These are phyloP conservation scores for Halcyon malimbica DNA, from an alignment of 2,113 vertebrate genomes.

Conservation along the genomic window DNA sequence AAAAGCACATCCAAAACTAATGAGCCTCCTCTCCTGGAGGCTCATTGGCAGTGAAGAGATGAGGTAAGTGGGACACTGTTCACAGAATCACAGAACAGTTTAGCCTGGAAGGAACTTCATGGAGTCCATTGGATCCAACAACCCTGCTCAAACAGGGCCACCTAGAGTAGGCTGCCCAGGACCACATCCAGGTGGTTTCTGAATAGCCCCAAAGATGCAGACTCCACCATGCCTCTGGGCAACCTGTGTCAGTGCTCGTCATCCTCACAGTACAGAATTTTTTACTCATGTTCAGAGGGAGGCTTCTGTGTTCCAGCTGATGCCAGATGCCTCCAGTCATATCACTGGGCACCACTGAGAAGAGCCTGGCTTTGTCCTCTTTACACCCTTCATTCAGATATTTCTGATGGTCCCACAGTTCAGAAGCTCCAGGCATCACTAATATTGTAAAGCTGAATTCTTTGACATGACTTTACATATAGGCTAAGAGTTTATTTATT, in stretches of 20 bases:
- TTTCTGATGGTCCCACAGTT: background rate
- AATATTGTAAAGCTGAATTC: background rate
- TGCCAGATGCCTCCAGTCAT: background rate
- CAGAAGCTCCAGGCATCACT: background rate
- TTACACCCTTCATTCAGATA: background rate
- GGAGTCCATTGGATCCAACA: fast-evolving
- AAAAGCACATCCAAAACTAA: background rate
- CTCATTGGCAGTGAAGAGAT: fast-evolving
- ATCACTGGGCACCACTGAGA: background rate
- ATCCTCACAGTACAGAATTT: background rate
- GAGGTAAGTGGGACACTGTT: background rate
- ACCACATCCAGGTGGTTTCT: background rate
- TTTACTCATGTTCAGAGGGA: background rate
- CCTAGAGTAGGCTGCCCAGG: background rate
- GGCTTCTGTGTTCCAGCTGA: background rate
- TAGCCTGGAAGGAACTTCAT: background rate
- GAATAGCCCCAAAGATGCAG: background rate
- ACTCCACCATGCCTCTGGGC: background rate
- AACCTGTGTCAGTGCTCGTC: background rate
- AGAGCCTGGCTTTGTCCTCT: background rate
- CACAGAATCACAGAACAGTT: background rate
- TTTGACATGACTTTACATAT: background rate
- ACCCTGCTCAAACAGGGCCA: background rate
- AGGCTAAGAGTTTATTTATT: background rate
- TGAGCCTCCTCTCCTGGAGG: background rate